These are phyloP conservation scores for Cephalotes varians DNA, from an alignment of 2,888 invertebrate genomes.

Conservation along the genomic window DNA sequence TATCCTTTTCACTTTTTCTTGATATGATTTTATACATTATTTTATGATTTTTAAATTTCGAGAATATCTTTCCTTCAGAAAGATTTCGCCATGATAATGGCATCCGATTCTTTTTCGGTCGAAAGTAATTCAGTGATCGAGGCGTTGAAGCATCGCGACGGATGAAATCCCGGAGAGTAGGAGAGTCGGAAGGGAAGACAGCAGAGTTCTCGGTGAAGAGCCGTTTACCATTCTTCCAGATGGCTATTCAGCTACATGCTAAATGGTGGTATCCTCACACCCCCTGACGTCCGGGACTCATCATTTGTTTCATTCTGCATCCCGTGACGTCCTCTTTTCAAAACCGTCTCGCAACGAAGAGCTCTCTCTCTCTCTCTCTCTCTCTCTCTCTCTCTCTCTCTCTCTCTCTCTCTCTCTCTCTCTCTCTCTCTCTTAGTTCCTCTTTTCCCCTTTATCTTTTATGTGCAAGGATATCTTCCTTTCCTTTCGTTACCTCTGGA, in stretches of 20 bases:
- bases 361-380: neutral
- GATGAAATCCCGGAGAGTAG: constrained; percentile 15
- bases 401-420: neutral
- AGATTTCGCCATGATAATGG: neutral
- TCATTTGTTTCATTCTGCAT: constrained; percentile 76
- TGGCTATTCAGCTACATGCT: constrained; percentile 82
- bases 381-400: neutral
- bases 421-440: neutral
- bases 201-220: constrained; percentile 67
- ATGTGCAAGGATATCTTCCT: no score
- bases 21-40: neutral
- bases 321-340: constrained; percentile 68
- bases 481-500: neutral
- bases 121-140: constrained; percentile 48
- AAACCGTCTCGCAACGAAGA: constrained; percentile 54
- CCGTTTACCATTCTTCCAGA: constrained; percentile 79
- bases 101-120: constrained; percentile 12
- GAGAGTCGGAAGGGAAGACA: neutral
- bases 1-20: neutral
- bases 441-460: neutral
- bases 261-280: constrained; percentile 72
- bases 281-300: constrained; percentile 74
- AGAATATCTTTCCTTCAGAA: no score
- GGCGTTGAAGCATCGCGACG: constrained; percentile 23
- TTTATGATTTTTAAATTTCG: neutral